Evolutionary conservation across 2,888 invertebrate genomes (phyloP).

Genomic region (Drosophila multiciliata): DNA sequence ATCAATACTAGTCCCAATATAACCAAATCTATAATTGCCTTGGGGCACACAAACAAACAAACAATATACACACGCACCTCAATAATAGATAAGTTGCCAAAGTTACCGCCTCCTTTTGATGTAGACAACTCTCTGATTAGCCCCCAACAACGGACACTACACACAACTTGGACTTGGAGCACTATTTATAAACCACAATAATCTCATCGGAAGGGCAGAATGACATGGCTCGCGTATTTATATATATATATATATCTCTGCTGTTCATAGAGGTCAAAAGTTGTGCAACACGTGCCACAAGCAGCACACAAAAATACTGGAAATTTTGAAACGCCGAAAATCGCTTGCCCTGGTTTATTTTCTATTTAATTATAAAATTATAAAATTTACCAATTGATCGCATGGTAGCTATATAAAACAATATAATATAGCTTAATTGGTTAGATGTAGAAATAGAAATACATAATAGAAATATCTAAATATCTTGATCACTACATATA

Average conservation of each 20-base stretch:
- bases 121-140: constrained; percentile 6
- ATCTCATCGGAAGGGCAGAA: neutral
- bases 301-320: neutral
- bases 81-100: constrained; percentile 19
- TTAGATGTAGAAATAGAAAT: neutral
- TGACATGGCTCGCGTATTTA: neutral
- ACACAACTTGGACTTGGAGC: constrained; percentile 2
- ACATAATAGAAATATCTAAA: too few species aligned
- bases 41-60: neutral
- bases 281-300: constrained; percentile 2
- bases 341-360: neutral
- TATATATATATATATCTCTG: neutral
- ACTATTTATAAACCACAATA: constrained; percentile 25
- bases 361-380: neutral
- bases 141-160: neutral
- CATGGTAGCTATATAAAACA: neutral
- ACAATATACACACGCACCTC: constrained; percentile 1
- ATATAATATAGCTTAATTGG: neutral
- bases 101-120: constrained; percentile 2
- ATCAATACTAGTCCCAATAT: constrained; percentile 39
- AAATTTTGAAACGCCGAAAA: neutral
- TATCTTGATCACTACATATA: neutral
- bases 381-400: neutral
- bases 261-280: constrained; percentile 36
- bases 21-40: constrained; percentile 29